phyloP scores from a whole-genome alignment of 1,140 invertebrate species.

The Drosophila rhopaloa region DNA sequence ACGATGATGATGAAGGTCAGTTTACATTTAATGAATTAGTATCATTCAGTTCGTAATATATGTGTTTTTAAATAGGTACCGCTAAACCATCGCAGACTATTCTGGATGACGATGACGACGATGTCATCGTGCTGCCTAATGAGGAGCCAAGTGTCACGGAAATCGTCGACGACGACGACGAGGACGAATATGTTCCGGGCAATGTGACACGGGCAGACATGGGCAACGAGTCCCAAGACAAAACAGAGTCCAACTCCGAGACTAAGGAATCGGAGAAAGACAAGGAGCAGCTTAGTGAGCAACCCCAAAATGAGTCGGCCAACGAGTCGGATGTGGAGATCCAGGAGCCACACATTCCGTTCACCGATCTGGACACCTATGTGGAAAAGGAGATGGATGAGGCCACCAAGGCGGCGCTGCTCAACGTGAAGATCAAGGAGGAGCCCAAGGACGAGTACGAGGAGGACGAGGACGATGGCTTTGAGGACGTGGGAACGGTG shows the following conservation, averaged over 20 bases:
- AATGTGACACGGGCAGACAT: conserved; percentile 59
- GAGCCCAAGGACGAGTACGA: conserved; percentile 80
- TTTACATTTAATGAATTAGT: neutral
- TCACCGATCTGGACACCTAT: conserved; percentile 85
- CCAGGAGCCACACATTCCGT: conserved; percentile 83
- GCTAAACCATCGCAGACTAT: conserved; percentile 18
- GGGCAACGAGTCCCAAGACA: conserved; percentile 47
- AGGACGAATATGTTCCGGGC: conserved; percentile 79
- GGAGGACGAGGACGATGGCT: conserved; percentile 86
- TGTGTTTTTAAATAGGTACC: conserved; percentile 12
- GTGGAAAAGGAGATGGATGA: conserved; percentile 83
- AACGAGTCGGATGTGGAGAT: conserved; percentile 84
- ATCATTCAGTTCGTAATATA: too few species aligned
- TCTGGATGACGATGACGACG: conserved; percentile 81
- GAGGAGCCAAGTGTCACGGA: conserved; percentile 83
- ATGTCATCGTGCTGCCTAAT: conserved; percentile 82
- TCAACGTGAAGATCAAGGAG: conserved; percentile 83
- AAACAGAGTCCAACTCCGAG: conserved; percentile 31
- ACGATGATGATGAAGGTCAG: conserved; percentile 55
- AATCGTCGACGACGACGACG: conserved; percentile 83
- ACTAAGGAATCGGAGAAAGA: conserved; percentile 22
- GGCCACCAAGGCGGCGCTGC: conserved; percentile 34
- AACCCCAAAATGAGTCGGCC: conserved; percentile 69
- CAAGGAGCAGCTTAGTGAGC: conserved; percentile 19
- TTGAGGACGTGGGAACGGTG: conserved; percentile 85